A percentile compares a stretch with the other conserved stretches of the same genome.
phyloP scores from a whole-genome alignment of 2,888 invertebrate genomes.

The Pyrochroa serraticornis region DNA sequence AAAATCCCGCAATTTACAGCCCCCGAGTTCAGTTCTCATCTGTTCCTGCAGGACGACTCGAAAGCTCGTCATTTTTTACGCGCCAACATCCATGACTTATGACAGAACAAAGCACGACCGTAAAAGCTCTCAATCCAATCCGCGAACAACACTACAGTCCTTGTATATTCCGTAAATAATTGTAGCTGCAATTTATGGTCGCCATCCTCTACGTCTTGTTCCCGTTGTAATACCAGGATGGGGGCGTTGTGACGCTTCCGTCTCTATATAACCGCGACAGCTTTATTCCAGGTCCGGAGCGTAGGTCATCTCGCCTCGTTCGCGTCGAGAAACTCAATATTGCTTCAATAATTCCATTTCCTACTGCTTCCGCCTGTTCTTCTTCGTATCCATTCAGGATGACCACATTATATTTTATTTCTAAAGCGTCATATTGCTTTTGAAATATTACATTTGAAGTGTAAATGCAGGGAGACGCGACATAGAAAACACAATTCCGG shows the following conservation, averaged over 20 bases:
- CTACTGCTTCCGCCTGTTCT: constrained; percentile 43
- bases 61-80: constrained; percentile 20
- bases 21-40: constrained; percentile 11
- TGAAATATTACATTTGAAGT: constrained; percentile 20
- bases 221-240: too few relatives aligned
- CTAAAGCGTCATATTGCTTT: constrained; percentile 26
- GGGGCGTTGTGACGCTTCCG: too few relatives aligned
- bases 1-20: constrained; percentile 46
- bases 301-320: constrained; percentile 14
- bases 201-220: too few relatives aligned
- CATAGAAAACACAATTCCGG: too few relatives aligned
- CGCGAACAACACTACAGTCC: too few relatives aligned
- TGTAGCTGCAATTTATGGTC: too few relatives aligned
- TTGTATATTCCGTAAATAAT: too few relatives aligned
- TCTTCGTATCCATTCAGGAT: constrained; percentile 28
- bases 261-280: constrained; percentile 2
- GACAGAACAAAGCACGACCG: not conserved
- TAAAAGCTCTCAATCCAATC: too few relatives aligned
- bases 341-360: constrained; percentile 52
- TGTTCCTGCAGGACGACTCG: constrained; percentile 1
- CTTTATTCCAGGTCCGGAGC: constrained; percentile 16
- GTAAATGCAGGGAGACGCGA: not conserved
- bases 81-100: constrained; percentile 10
- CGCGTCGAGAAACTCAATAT: constrained; percentile 46
- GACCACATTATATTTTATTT: constrained; percentile 34